Percentiles rank a stretch among this genome's conserved stretches.
Conservation (phyloP, 2,797 vertebrate species). For the Sebastes vulpes region DNA sequence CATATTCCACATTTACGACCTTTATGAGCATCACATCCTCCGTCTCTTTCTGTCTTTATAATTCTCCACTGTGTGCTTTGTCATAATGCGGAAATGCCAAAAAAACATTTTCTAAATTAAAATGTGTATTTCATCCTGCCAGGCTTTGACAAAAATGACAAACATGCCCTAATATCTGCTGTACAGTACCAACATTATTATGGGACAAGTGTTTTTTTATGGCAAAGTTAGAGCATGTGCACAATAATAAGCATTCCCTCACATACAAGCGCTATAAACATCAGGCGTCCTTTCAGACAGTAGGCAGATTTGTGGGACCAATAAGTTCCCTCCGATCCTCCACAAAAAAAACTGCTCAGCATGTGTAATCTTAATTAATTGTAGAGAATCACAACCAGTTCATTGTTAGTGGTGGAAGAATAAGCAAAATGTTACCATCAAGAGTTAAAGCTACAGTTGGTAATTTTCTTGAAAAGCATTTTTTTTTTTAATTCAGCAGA, state of each 20-base stretch:
- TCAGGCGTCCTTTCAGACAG: background rate
- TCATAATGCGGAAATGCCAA: conserved; percentile 38
- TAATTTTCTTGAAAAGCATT: too few relatives aligned
- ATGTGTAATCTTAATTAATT: background rate
- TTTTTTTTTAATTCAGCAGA: too few relatives aligned
- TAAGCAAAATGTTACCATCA: background rate
- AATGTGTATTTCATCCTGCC: conserved; percentile 73
- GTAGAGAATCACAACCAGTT: background rate
- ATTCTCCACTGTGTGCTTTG: conserved; percentile 61
- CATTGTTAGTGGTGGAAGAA: background rate
- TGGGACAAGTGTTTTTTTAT: conserved; percentile 33
- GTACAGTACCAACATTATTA: conserved; percentile 22
- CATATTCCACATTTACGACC: conserved; percentile 56
- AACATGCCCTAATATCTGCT: conserved; percentile 57
- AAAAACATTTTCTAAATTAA: conserved; percentile 58
- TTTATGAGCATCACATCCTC: conserved; percentile 26
- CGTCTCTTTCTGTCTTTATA: conserved; percentile 39
- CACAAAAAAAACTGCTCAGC: background rate
- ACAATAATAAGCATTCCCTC: conserved; percentile 34
- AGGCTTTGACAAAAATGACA: conserved; percentile 61
- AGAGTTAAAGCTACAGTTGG: background rate
- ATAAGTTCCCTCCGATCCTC: conserved; percentile 8
- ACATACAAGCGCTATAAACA: conserved; percentile 41
- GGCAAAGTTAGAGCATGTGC: background rate
- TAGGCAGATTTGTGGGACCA: conserved; percentile 13